Evolutionary conservation across 2,797 vertebrate species (phyloP).

Genomic region (Eulemur rubriventer): DNA sequence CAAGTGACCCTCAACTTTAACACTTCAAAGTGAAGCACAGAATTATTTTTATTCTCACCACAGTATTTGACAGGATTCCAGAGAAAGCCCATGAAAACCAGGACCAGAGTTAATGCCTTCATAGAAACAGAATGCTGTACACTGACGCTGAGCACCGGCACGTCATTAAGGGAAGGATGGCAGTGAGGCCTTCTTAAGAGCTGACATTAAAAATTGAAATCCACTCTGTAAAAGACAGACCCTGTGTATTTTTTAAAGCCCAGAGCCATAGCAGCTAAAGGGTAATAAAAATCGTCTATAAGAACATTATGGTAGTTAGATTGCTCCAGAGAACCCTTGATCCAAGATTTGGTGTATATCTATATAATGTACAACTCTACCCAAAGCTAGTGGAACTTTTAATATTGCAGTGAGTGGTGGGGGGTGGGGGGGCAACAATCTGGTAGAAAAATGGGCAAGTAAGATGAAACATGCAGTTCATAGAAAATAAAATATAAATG

Average conservation of each 20-base stretch:
- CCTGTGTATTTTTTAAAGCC: constrained; percentile 54
- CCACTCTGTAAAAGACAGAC: constrained; percentile 42
- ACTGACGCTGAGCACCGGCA: background rate
- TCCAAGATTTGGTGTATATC: background rate
- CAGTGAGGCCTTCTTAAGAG: background rate
- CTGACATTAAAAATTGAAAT: constrained; percentile 29
- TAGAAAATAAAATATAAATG: background rate
- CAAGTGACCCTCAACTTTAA: background rate
- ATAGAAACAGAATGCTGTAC: background rate
- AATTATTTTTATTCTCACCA: constrained; percentile 47
- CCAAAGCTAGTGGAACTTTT: background rate
- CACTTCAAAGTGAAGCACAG: constrained; percentile 34
- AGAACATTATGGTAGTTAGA: background rate
- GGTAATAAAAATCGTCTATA: constrained; percentile 52
- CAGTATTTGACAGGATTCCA: constrained; percentile 30
- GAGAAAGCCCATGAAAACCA: constrained; percentile 51
- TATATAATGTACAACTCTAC: constrained; percentile 4
- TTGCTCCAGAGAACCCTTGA: background rate
- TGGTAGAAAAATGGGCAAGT: background rate
- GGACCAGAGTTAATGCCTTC: constrained; percentile 4
- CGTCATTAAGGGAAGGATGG: background rate
- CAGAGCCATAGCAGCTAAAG: background rate
- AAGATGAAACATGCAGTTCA: background rate
- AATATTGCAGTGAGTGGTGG: background rate
- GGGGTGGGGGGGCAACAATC: background rate